Evolutionary conservation across 1,140 invertebrate genomes (phyloP), one percentile per base, ranked within the genome.

Genomic region (Caenorhabditis latens): DNA sequence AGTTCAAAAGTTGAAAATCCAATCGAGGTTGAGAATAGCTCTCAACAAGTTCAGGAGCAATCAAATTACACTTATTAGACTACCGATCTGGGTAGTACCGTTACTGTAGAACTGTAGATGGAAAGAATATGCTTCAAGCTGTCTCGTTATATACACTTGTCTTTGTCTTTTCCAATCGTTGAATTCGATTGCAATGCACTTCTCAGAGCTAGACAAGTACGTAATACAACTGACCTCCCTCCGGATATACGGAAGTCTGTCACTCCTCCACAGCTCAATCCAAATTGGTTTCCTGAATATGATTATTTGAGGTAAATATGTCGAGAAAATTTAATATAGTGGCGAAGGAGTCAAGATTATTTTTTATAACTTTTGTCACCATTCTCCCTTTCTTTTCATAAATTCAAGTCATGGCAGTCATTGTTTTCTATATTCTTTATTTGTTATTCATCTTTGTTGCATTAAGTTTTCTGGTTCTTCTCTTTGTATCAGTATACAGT

Each of bases 271-370:
- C 32, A 32, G 11, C 50, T 53, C 50, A 53, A 53, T 53, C 50
- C 50, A 11, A 53, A 53, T 58, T n/a, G 57, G 57, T 8, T 58
- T 58, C 57, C 57, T 21, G n/a, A 58, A 58, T 58, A 8, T 58
- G 57, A 58, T 58, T 58, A 58, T 8, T 58, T n/a, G n/a, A 58
- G 57, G 57, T 58, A n/a, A 58, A 58, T 58, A 63, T 63, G 57
- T 21, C 19, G 21, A n/a, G 57, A 8, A 63, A 63, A 63, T 63
- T 63, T 11, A 63, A 63, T 63, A 63, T 21, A n/a, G 8, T 58
- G 57, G n/a, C 13, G 13, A n/a, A 58, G 2, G 8, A 19, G 57
- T 3, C 57, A 3, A n/a, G 21, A 63, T 11, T 21, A 11, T 32
- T 19, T 19, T 32, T 32, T 32, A 32, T 32, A 32, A 32, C 55